Evolutionary conservation across 2,888 invertebrate species (phyloP).

Genomic region (Mechanitis messenoides): DNA sequence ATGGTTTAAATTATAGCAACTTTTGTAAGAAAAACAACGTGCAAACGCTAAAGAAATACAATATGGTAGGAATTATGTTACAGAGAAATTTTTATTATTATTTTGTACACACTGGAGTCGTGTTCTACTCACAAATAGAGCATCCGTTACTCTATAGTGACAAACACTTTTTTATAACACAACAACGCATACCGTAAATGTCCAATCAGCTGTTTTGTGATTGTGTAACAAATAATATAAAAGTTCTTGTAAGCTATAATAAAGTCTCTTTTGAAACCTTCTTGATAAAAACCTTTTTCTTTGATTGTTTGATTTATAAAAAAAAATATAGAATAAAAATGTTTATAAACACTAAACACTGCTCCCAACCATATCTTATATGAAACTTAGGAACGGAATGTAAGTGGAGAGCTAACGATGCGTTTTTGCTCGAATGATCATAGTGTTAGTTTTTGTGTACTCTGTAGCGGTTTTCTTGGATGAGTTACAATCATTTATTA

Average conservation of each 20-base stretch:
- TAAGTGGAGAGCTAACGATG: slow-evolving; percentile 35
- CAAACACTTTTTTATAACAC: background rate
- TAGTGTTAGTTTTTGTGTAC: slow-evolving; percentile 16
- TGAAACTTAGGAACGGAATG: slow-evolving; percentile 37
- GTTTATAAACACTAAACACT: background rate
- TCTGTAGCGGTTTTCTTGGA: slow-evolving; percentile 19
- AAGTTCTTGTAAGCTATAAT: too few relatives aligned
- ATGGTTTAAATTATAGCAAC: background rate
- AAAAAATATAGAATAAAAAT: background rate
- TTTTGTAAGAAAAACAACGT: slow-evolving; percentile 11
- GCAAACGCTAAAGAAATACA: slow-evolving; percentile 12
- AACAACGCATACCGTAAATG: background rate
- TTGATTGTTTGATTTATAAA: background rate
- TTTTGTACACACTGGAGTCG: slow-evolving; percentile 34
- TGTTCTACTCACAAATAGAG: slow-evolving; percentile 16
- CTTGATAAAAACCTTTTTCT: too few relatives aligned
- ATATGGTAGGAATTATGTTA: slow-evolving; percentile 21
- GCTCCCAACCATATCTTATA: background rate
- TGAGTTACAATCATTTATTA: background rate
- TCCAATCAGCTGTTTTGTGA: too few relatives aligned
- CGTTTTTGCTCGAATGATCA: slow-evolving; percentile 33
- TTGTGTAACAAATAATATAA: too few relatives aligned
- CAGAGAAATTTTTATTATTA: slow-evolving; percentile 15
- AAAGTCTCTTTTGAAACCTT: too few relatives aligned
- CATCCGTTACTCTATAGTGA: slow-evolving; percentile 3